Evolutionary conservation across 2,113 vertebrate genomes (phyloP), one percentile per base, ranked within the genome.

Genomic region (Epinephelus cyanopodus): DNA sequence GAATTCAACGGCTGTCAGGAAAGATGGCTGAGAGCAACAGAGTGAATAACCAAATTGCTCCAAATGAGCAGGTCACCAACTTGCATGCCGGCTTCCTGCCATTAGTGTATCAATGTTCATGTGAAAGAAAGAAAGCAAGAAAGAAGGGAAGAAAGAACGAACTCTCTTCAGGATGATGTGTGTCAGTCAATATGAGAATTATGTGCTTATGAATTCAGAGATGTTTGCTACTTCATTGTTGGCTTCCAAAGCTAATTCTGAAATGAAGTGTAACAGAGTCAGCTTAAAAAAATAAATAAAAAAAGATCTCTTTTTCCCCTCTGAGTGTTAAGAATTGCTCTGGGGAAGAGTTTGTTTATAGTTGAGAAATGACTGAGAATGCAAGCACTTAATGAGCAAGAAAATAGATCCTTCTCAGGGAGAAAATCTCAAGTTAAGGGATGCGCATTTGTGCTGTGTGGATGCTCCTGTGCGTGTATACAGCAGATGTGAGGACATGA

Each of bases 301-400:
- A 45, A 2, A 18, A 83, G 53, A 67, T 66, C 18, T 52, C 33
- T 56, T 65, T 66, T 62, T 72, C 37, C 48, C 52, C 47, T 72
- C 58, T 23, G 29, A 73, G 73, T 74, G 29, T 82, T 79, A 39
- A 37, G 50, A 86, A 83, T 57, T 53, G 76, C 91, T 88, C 68
- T 19, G 39, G 86, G 87, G 75, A 85, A 85, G 57, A 78, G 68
- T 87, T 91, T 94, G 88, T 88, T 92, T 90, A 85, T 88, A 77
- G 64, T 78, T 79, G 37, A 76, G 76, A 90, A 83, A 86, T 77
- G 50, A 81, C 60, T 53, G 64, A 72, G 65, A 81, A 77, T 79
- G 74, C 69, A 58, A 77, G 68, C 64, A 71, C n/a, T 79, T 90
- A 92, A 91, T 93, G 83, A 94, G 85, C 82, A 81, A 82, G 71